These are phyloP conservation scores for Lerista edwardsae DNA, from an alignment of 2,797 vertebrate species.

Conservation along the genomic window DNA sequence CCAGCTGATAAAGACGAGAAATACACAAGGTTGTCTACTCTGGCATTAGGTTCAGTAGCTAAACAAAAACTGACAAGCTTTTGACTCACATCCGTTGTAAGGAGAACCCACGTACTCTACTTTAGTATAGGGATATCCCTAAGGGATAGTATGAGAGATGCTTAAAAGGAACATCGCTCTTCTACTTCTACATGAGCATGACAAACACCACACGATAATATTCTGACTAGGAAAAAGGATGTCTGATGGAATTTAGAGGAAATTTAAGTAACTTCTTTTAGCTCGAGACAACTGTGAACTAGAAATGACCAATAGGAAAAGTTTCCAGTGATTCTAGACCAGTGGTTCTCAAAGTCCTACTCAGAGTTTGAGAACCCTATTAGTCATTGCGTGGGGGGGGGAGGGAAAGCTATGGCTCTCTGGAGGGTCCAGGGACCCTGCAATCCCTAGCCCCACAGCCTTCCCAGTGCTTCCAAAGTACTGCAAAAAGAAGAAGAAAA, in stretches of 20 bases:
- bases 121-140: background rate
- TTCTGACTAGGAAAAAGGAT: background rate
- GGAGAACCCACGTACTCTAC: background rate
- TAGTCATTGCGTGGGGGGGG: no score
- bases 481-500: no score
- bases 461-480: no score
- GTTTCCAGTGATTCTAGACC: background rate
- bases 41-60: background rate
- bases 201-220: background rate
- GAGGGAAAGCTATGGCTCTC: no score
- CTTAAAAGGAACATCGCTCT: background rate
- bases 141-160: background rate
- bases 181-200: background rate
- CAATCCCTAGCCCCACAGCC: no score
- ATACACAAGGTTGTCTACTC: background rate
- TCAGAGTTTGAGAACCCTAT: no score
- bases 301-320: background rate
- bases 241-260: no score
- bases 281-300: background rate
- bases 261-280: no score
- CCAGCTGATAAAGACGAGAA: background rate
- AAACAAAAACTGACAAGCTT: background rate
- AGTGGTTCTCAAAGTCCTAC: no score
- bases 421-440: no score
- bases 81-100: background rate